Conservation (phyloP, 2,113 vertebrate genomes). For the Myotis davidii region DNA sequence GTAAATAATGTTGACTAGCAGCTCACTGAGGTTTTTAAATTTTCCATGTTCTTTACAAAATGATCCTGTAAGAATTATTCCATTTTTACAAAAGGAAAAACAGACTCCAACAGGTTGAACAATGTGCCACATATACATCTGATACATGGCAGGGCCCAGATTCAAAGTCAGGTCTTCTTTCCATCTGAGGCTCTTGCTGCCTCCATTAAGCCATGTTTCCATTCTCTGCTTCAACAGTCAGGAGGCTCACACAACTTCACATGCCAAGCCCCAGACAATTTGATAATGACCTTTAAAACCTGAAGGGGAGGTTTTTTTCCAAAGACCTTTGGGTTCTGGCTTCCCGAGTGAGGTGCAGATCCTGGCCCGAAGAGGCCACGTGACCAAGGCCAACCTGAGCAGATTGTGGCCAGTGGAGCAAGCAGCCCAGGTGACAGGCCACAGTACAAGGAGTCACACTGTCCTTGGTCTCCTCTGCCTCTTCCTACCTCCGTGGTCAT, state of each 20-base stretch:
- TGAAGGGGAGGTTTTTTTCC: not conserved
- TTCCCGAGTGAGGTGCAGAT: not conserved
- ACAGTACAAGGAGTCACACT: no score
- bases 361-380: not conserved
- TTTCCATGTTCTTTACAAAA: not conserved
- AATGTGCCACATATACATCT: not conserved
- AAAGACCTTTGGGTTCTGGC: not conserved
- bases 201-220: not conserved
- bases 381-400: not conserved
- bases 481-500: not conserved
- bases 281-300: not conserved
- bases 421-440: not conserved
- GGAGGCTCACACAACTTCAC: not conserved
- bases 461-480: not conserved
- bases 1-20: not conserved
- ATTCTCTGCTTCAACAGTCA: not conserved
- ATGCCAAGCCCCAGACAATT: not conserved
- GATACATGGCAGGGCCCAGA: accelerated
- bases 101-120: not conserved
- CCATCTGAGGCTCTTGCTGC: not conserved
- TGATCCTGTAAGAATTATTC: not conserved
- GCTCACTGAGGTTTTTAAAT: not conserved
- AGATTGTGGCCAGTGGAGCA: not conserved
- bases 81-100: not conserved
- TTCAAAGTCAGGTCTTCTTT: not conserved